Base-by-base conservation (phyloP, 2,113 vertebrate species). In the Brachypodius melanocephalos region DNA sequence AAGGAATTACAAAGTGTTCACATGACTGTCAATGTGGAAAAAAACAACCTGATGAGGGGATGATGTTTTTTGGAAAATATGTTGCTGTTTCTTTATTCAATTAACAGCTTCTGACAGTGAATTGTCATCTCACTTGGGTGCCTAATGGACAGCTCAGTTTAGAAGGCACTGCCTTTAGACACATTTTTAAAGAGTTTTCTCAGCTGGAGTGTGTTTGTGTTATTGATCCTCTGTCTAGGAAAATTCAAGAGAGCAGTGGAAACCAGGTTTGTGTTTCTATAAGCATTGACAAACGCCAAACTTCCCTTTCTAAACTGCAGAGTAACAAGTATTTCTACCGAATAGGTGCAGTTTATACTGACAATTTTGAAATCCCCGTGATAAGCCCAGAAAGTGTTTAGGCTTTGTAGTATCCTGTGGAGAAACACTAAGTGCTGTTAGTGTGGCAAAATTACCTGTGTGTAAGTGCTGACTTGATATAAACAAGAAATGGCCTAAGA, bases 381-480 rank as follows among this genome's bases (percentile, higher is more conserved):
- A 78, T 84, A 89, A 95, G 14, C 68, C 49, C 68, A 96, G 51
- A 86, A 89, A 89, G 17, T 55, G 77, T 95, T 97, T 94, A 87
- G 88, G 45, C 48, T 71, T 49, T 48, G 57, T 11, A 78, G 75
- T 51, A 76, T 82, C 92, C 93, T 58, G 88, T 92, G 49, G 94
- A 93, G 94, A 88, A 93, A 82, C 71, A 88, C 74, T 71, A 90
- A 95, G 55, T 66, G 75, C 54, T 80, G 57, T 79, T 91, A 74
- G 80, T 63, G 29, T 71, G 73, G 74, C 55, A 85, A 96, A 93
- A 91, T 97, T 95, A 96, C 89, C 88, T 49, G 36, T 77, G 90
- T 79, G 48, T 73, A 96, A 96, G 90, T 87, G 94, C 89, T 96
- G 95, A 96, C 86, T 96, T 83, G 72, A 86, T 76, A 93, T 40